Conservation (phyloP, 2,888 invertebrate genomes). For the Himalopsyche kuldschensis region DNA sequence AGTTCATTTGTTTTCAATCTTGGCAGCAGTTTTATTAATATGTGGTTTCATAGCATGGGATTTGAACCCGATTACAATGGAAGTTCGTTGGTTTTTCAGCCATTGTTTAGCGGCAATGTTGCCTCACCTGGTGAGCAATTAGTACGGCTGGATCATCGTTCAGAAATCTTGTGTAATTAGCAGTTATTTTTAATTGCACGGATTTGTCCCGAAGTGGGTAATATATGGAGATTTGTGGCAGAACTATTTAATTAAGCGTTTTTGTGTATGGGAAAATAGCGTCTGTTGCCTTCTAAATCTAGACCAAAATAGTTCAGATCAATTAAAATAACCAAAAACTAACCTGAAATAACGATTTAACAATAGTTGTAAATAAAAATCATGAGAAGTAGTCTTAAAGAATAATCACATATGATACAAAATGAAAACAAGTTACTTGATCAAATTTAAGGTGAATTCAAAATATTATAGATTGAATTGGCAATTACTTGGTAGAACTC, state of each 20-base stretch:
- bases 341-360: too few relatives aligned
- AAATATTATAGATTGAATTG: too few relatives aligned
- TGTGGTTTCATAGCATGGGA: not conserved
- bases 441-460: too few relatives aligned
- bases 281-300: not conserved
- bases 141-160: not conserved
- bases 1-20: not conserved
- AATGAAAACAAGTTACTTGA: too few relatives aligned
- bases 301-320: not conserved
- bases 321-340: too few relatives aligned
- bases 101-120: not conserved
- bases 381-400: too few relatives aligned
- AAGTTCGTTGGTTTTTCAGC: not conserved
- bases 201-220: not conserved
- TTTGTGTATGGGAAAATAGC: not conserved
- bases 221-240: not conserved
- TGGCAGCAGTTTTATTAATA: not conserved
- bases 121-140: not conserved
- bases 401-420: too few relatives aligned
- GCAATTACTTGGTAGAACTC: too few relatives aligned
- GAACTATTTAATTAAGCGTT: not conserved
- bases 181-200: not conserved
- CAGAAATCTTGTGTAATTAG: not conserved
- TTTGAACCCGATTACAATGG: not conserved
- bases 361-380: too few relatives aligned